Evolutionary conservation across 2,113 vertebrate species (phyloP).

Genomic region (Cairina moschata): DNA sequence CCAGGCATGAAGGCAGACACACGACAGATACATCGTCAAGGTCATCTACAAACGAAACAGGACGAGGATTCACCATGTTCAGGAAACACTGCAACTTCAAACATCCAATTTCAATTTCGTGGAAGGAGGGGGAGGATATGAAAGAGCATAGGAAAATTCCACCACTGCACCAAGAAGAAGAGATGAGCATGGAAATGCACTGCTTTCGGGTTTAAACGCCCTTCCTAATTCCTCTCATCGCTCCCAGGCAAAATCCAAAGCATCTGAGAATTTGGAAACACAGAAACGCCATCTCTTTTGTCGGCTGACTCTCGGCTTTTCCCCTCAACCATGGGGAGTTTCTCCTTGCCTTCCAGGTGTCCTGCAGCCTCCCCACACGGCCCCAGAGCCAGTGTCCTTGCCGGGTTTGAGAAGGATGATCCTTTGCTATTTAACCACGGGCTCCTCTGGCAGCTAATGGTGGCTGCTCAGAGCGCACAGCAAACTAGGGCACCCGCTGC

Average conservation of each 20-base stretch:
- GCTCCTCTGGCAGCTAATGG: slow-evolving; percentile 27
- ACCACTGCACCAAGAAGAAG: slow-evolving; percentile 43
- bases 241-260: slow-evolving; percentile 61
- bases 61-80: slow-evolving; percentile 69
- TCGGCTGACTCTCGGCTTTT: background rate
- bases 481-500: slow-evolving; percentile 59
- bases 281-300: background rate
- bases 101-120: slow-evolving; percentile 47
- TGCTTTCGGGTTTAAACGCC: slow-evolving; percentile 60
- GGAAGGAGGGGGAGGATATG: slow-evolving; percentile 26
- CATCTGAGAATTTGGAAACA: slow-evolving; percentile 31
- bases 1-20: slow-evolving; percentile 12
- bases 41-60: slow-evolving; percentile 72
- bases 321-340: background rate
- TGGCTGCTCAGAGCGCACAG: background rate
- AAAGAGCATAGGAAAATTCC: slow-evolving; percentile 36
- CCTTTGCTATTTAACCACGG: slow-evolving; percentile 33
- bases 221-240: slow-evolving; percentile 39
- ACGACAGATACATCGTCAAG: slow-evolving; percentile 35
- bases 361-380: slow-evolving; percentile 13
- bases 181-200: slow-evolving; percentile 56
- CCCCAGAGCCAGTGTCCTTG: background rate
- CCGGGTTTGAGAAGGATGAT: slow-evolving; percentile 22
- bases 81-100: slow-evolving; percentile 68
- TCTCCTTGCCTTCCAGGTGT: slow-evolving; percentile 53